Conservation (phyloP, 2,888 invertebrate species). For the Anodontia alba region DNA sequence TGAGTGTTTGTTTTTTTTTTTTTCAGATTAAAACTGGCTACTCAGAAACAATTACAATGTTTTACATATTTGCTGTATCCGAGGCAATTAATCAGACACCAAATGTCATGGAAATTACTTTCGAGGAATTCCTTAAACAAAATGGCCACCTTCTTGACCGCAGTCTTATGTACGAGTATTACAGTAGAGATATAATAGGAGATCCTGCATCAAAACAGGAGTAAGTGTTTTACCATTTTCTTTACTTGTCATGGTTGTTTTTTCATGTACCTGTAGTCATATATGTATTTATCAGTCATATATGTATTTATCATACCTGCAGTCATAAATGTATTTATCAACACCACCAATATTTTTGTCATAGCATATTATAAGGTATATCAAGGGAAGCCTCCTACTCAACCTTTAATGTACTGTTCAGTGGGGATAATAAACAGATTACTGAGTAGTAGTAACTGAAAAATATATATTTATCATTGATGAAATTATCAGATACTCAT, state of each 20-base stretch:
- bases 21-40: constrained; percentile 80
- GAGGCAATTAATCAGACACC: constrained; percentile 71
- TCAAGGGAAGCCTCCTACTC: no score
- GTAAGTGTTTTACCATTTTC: constrained; percentile 60
- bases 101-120: constrained; percentile 51
- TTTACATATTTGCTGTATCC: constrained; percentile 80
- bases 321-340: no score
- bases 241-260: neutral
- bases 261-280: neutral
- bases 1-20: no score
- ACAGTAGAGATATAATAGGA: constrained; percentile 70
- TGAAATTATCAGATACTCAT: no score
- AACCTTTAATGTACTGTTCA: no score
- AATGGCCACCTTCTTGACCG: constrained; percentile 74
- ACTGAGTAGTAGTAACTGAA: no score
- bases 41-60: constrained; percentile 83
- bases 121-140: constrained; percentile 79
- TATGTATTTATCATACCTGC: neutral
- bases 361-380: no score
- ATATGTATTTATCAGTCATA: neutral
- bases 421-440: no score
- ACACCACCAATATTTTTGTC: no score
- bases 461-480: no score
- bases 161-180: constrained; percentile 73
- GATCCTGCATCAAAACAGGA: constrained; percentile 69